Conservation (phyloP, 2,888 invertebrate genomes). For the Halictus ligatus region DNA sequence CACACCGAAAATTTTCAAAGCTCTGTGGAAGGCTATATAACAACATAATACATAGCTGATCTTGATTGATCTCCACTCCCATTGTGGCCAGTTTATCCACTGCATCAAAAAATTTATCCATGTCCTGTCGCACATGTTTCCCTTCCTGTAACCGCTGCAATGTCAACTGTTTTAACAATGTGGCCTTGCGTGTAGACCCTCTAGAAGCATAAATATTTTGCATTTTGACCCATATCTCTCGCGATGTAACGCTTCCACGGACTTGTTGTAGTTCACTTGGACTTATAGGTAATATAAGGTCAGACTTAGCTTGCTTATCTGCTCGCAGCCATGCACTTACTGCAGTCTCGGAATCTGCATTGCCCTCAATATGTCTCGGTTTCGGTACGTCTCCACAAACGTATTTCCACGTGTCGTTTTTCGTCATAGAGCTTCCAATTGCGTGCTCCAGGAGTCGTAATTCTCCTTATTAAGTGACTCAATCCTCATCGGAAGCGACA, state of each 20-base stretch:
- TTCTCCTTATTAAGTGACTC: not conserved
- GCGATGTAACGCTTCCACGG: not conserved
- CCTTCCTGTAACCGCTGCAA: not conserved
- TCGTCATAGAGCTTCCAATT: not conserved
- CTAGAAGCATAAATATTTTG: constrained; percentile 9
- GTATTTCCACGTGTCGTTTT: constrained; percentile 14
- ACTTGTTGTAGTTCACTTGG: constrained; percentile 13
- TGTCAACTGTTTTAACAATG: not conserved
- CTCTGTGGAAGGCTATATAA: not conserved
- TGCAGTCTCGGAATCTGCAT: not conserved
- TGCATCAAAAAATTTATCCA: not conserved
- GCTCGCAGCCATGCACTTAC: not conserved
- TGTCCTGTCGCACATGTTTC: not conserved
- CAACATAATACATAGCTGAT: not conserved
- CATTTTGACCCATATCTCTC: constrained; percentile 1
- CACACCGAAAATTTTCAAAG: not conserved
- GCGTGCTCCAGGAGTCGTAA: constrained; percentile 13
- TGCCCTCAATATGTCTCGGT: not conserved
- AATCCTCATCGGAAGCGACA: too few relatives aligned
- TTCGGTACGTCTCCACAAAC: not conserved
- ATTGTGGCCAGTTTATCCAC: not conserved
- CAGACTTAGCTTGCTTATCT: constrained; percentile 9
- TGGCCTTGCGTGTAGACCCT: not conserved
- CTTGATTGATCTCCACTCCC: not conserved
- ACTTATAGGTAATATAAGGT: not conserved